Evolutionary conservation across 2,888 invertebrate species (phyloP).

Genomic region (Caenorhabditis auriculariae): DNA sequence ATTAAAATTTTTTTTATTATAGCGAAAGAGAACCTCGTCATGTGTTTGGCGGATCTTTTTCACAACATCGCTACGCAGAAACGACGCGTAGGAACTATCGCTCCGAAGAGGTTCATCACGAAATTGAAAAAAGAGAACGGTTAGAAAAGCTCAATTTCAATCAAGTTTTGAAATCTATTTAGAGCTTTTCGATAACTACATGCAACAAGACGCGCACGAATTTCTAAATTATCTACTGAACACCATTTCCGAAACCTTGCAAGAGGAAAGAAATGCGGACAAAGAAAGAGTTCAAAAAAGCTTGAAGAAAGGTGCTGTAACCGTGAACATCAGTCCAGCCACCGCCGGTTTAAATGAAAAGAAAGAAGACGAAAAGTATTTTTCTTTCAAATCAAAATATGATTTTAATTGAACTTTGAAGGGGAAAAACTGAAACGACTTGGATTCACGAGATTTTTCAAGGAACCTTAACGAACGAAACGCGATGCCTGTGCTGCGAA

Average conservation of each 20-base stretch:
- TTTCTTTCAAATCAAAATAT: background rate
- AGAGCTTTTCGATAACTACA: constrained; percentile 98
- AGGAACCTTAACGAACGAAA: constrained; percentile 97
- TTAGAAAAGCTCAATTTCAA: constrained; percentile 62
- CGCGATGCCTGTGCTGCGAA: constrained; percentile 97
- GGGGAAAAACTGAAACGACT: constrained; percentile 75
- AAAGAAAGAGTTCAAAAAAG: constrained; percentile 20
- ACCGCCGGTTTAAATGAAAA: constrained; percentile 10
- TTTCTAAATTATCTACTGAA: constrained; percentile 98
- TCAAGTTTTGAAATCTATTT: constrained; percentile 57
- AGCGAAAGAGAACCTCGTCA: constrained; percentile 88
- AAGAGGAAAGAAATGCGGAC: constrained; percentile 50
- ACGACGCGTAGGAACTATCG: constrained; percentile 96
- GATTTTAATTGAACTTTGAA: background rate
- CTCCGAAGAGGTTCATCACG: constrained; percentile 98
- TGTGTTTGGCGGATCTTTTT: constrained; percentile 96
- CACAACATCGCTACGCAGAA: constrained; percentile 99
- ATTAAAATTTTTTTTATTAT: constrained; percentile 10
- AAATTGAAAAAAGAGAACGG: constrained; percentile 96
- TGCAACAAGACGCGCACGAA: constrained; percentile 98
- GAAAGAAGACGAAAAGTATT: constrained; percentile 1
- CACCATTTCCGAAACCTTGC: constrained; percentile 93
- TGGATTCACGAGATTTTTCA: constrained; percentile 99
- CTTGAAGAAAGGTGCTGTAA: constrained; percentile 20
- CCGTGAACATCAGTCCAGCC: constrained; percentile 17